Base-by-base conservation (phyloP, 2,113 vertebrate genomes). In the Cyrtonyx montezumae region DNA sequence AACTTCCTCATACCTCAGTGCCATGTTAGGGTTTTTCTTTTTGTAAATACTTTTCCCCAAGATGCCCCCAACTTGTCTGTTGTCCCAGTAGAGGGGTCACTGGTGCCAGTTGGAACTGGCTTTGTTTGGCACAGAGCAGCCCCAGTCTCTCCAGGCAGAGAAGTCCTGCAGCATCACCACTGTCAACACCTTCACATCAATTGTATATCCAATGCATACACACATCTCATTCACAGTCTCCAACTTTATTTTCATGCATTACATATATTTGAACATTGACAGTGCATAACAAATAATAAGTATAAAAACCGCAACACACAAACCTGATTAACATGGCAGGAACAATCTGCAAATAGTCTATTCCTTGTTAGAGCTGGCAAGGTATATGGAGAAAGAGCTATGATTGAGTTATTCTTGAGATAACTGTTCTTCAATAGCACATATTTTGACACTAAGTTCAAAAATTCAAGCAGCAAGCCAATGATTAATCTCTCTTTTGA, bases 401-500 rank as follows among this genome's bases (percentile, higher is more conserved):
- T 40, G 32, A 32, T n/a, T 14, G 37, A 48, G 9, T 49, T 89
- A 42, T 42, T 71, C 17, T 63, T 85, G 28, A 74, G 28, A 63
- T 32, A 46, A 1, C 6, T 3, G 1, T 3, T 37, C 79, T 88
- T 53, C 62, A 36, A 74, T 71, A 69, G 49, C 88, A 91, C 32
- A 37, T 2, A 65, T 79, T 93, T 80, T 95, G 74, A 96, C n/a
- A 49, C 14, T 86, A 94, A 93, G 91, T 71, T 77, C 69, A 91
- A 84, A 90, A 61, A 85, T 56, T 34, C 82, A 91, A 77, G 65
- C 46, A 90, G 69, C 20, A 93, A 76, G 94, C 13, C 17, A 7
- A 34, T 55, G 36, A 88, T 87, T 94, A 96, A 65, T 61, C 32
- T 71, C 62, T 58, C 8, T 87, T 93, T 84, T 84, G 69, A 78